Conservation (phyloP, 2,113 vertebrate genomes). For the Bambusicola thoracicus region DNA sequence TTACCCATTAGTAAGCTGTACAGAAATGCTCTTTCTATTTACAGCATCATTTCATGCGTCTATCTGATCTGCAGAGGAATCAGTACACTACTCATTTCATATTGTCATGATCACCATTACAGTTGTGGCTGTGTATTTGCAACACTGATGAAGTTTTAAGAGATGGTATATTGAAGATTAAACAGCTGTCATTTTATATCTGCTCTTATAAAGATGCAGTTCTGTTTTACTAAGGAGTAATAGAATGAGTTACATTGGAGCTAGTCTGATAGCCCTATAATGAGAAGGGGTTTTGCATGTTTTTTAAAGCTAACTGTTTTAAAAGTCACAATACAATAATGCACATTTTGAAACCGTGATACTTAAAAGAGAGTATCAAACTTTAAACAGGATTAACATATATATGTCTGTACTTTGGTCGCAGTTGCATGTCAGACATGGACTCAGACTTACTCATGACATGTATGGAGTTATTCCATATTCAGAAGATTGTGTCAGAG, state of each 20-base stretch:
- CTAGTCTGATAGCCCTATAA: neutral
- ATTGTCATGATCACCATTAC: neutral
- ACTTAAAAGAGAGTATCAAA: neutral
- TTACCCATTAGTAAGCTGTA: constrained; percentile 40
- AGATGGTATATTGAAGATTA: neutral
- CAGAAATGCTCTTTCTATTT: constrained; percentile 43
- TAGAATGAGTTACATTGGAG: neutral
- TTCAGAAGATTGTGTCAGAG: neutral
- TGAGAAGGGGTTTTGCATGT: neutral
- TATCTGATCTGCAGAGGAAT: constrained; percentile 34
- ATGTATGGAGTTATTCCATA: neutral
- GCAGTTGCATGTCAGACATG: neutral
- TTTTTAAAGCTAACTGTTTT: neutral
- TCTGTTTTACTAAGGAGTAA: neutral
- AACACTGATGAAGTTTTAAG: neutral
- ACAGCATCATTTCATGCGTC: neutral
- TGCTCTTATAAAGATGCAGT: neutral
- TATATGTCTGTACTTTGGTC: neutral
- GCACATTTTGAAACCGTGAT: neutral
- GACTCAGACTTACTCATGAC: neutral
- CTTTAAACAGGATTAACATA: neutral
- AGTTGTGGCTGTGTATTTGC: neutral
- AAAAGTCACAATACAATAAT: neutral
- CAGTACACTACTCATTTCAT: neutral
- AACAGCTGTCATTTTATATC: neutral